Percentiles rank a stretch among this genome's conserved stretches.
These are phyloP conservation scores for Callimorpha dominula DNA, from an alignment of 2,888 invertebrate species.

Conservation along the genomic window DNA sequence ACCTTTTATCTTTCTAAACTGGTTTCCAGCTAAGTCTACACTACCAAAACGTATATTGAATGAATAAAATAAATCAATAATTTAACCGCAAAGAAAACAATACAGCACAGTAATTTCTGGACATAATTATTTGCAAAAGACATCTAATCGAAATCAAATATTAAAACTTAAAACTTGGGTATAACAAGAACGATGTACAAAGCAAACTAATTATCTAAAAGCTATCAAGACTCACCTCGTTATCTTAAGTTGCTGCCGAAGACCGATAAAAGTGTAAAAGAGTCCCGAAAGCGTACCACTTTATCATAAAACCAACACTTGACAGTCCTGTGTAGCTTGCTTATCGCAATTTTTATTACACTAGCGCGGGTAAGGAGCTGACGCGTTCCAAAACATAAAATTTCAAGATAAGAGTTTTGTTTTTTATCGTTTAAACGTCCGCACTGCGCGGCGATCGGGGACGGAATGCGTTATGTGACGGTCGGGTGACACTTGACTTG, in stretches of 20 bases:
- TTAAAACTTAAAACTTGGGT: constrained; percentile 37
- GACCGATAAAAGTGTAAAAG: constrained; percentile 67
- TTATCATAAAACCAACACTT: constrained; percentile 78
- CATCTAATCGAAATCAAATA: constrained; percentile 19
- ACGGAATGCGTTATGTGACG: constrained; percentile 71
- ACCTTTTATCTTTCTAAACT: background rate
- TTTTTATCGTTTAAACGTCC: constrained; percentile 58
- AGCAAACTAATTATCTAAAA: constrained; percentile 79
- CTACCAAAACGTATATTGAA: background rate
- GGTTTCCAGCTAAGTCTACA: background rate
- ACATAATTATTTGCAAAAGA: constrained; percentile 6
- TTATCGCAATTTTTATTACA: constrained; percentile 72
- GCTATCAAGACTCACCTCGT: constrained; percentile 84
- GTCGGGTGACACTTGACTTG: constrained; percentile 56
- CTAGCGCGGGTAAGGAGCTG: constrained; percentile 54
- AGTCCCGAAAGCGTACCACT: constrained; percentile 69
- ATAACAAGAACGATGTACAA: constrained; percentile 52
- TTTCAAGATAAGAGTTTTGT: constrained; percentile 59
- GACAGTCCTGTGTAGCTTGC: constrained; percentile 51
- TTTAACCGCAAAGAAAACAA: background rate
- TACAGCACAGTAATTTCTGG: background rate
- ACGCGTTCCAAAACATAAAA: constrained; percentile 64
- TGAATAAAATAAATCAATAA: background rate
- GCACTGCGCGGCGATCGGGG: constrained; percentile 57
- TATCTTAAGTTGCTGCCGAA: constrained; percentile 76